Evolutionary conservation across 1,140 invertebrate genomes (phyloP), one percentile per base, ranked within the genome.

Genomic region (Drosophila setifemur): DNA sequence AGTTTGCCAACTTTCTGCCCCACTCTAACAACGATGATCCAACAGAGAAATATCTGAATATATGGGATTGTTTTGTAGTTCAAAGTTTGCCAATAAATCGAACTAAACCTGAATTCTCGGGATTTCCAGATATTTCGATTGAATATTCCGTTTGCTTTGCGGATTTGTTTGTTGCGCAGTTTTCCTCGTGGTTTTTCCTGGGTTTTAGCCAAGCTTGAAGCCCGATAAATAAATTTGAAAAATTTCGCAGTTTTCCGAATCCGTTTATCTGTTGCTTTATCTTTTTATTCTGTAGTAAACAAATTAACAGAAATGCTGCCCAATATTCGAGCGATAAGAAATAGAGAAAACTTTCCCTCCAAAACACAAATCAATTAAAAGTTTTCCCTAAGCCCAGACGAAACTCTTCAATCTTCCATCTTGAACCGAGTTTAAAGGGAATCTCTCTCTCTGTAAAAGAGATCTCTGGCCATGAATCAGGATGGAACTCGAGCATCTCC

Each of bases 331-430:
- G 31, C 16, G 25, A 61, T 33, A 43, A n/a, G 5, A 31, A 12
- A 28, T 25, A 11, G 7, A 8, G 16, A 39, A 64, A 73, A 72
- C 35, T 64, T 72, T 64, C 25, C 28, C 68, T 31, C 33, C 69
- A 57, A n/a, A n/a, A 49, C 49, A 55, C 58, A 73, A 73, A 73
- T 73, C 70, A 73, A 73, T 73, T 73, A 73, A 73, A 73, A 73
- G 68, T 73, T 73, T 39, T 35, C 49, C 61, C 45, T 37, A 26
- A 35, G 25, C 49, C 63, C 19, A 31, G 18, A 39, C 28, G 16
- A 43, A 37, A 31, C 49, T 55, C 67, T 37, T 54, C 44, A 57
- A 69, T 58, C 66, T 49, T 54, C 25, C 57, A 9, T 16, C 52
- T 40, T 60, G 23, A 57, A 11, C 39, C 33, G 47, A 7, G n/a